A percentile compares a stretch with the other conserved stretches of the same genome.
These are phyloP conservation scores for Ladona fulva DNA, from an alignment of 1,140 invertebrate genomes.

Conservation along the genomic window DNA sequence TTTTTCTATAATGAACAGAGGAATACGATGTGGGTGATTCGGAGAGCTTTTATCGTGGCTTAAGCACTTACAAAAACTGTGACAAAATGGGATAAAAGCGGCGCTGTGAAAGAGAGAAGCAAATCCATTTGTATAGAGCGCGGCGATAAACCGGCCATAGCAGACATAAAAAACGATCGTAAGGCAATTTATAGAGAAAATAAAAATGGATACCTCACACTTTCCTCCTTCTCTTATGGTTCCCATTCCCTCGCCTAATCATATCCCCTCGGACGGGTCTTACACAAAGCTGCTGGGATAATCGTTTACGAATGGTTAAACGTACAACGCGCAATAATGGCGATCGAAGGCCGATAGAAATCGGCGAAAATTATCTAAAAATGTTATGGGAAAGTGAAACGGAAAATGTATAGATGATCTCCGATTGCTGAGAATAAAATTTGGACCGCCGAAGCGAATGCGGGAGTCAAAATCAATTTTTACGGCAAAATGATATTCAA, in stretches of 20 bases:
- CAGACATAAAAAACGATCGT: slow-evolving; percentile 4
- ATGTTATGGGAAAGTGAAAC: too few relatives aligned
- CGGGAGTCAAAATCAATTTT: too few relatives aligned
- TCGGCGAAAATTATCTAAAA: too few relatives aligned
- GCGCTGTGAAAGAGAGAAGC: neutral
- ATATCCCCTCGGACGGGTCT: too few relatives aligned
- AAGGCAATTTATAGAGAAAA: slow-evolving; percentile 10
- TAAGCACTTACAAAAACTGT: neutral
- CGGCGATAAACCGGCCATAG: neutral
- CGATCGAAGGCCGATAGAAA: too few relatives aligned
- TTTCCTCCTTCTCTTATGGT: too few relatives aligned
- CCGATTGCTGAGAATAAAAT: too few relatives aligned
- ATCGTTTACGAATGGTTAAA: neutral
- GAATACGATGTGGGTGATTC: neutral
- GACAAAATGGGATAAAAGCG: neutral
- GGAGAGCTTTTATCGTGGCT: neutral
- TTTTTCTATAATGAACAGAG: neutral
- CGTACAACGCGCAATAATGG: neutral
- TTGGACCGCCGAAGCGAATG: too few relatives aligned
- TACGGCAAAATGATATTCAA: too few relatives aligned
- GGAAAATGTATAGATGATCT: too few relatives aligned
- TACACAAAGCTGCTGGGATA: too few relatives aligned
- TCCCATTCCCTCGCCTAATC: too few relatives aligned
- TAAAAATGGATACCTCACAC: neutral
- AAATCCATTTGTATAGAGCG: neutral